A percentile compares a stretch with the other conserved stretches of the same genome.
Evolutionary conservation across 2,113 vertebrate species (phyloP).

Genomic region (Pithys albifrons): DNA sequence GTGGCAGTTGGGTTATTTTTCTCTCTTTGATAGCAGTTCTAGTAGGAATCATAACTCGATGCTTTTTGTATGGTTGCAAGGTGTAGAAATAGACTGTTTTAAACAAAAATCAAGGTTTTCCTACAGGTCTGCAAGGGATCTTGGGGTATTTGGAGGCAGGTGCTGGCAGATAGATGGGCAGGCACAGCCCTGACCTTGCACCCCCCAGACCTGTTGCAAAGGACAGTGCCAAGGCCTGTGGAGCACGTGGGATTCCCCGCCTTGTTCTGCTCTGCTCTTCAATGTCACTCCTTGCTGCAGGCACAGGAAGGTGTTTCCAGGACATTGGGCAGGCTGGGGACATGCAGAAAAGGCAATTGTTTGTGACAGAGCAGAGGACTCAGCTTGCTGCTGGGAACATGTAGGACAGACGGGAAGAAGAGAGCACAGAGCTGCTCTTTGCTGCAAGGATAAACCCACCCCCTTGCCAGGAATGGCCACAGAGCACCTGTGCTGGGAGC

Average conservation of each 20-base stretch:
- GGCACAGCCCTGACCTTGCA: accelerated
- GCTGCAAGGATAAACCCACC: accelerated
- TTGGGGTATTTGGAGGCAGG: neutral
- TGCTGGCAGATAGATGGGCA: neutral
- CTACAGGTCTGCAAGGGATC: neutral
- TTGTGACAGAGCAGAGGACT: conserved; percentile 29
- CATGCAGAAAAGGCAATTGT: neutral
- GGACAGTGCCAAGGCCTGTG: accelerated
- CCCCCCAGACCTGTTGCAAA: neutral
- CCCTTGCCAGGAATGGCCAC: neutral
- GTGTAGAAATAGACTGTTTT: neutral
- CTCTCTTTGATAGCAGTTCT: neutral
- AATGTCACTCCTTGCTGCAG: neutral
- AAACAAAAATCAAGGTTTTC: neutral
- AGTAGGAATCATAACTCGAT: neutral
- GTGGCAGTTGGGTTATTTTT: neutral
- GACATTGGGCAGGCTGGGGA: neutral
- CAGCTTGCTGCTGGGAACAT: neutral
- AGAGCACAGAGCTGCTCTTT: neutral
- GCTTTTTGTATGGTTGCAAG: neutral
- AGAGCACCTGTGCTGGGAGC: neutral
- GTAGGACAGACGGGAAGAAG: neutral
- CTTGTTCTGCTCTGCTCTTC: neutral
- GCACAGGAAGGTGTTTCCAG: neutral
- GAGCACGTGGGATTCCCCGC: neutral